Conservation (phyloP, 2,797 vertebrate genomes). For the Parauchenoglanis punctatus region DNA sequence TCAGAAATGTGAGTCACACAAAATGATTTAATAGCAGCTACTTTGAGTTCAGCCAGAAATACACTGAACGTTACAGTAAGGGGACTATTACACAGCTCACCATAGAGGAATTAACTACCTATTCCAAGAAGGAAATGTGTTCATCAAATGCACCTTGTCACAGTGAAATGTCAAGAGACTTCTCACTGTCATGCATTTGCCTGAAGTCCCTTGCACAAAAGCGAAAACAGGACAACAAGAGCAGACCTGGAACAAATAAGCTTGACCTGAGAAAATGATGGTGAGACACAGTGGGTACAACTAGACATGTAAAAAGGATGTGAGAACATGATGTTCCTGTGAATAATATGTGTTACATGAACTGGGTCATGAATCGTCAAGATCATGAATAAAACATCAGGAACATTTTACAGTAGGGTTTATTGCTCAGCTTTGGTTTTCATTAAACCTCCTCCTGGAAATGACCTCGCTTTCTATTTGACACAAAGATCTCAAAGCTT, state of each 20-base stretch:
- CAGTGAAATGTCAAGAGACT: slow-evolving; percentile 32
- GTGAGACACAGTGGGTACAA: slow-evolving; percentile 55
- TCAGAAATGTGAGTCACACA: slow-evolving; percentile 33
- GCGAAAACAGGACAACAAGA: slow-evolving; percentile 40
- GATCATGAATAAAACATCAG: slow-evolving; percentile 33
- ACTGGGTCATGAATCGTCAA: slow-evolving; percentile 32
- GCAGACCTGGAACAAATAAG: slow-evolving; percentile 13
- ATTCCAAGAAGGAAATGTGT: slow-evolving; percentile 23
- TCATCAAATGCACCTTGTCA: slow-evolving; percentile 26
- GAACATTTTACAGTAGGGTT: slow-evolving; percentile 53
- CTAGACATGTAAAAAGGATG: slow-evolving; percentile 31
- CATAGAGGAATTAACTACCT: slow-evolving; percentile 38
- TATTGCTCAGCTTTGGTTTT: slow-evolving; percentile 66
- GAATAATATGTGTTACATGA: slow-evolving; percentile 26
- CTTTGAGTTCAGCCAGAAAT: slow-evolving; percentile 28
- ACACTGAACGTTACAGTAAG: slow-evolving; percentile 35
- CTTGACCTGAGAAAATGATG: slow-evolving; percentile 39
- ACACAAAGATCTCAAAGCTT: background rate
- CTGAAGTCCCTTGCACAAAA: slow-evolving; percentile 38
- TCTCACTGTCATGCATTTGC: slow-evolving; percentile 20
- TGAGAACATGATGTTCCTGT: slow-evolving; percentile 6
- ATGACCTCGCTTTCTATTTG: background rate
- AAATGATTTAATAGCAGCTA: slow-evolving; percentile 40
- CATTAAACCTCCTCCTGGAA: slow-evolving; percentile 61
- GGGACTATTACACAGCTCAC: slow-evolving; percentile 16